Percentiles rank a stretch among this genome's conserved stretches.
phyloP scores from a whole-genome alignment of 2,113 vertebrate genomes.

The Ancistrus triradiatus region DNA sequence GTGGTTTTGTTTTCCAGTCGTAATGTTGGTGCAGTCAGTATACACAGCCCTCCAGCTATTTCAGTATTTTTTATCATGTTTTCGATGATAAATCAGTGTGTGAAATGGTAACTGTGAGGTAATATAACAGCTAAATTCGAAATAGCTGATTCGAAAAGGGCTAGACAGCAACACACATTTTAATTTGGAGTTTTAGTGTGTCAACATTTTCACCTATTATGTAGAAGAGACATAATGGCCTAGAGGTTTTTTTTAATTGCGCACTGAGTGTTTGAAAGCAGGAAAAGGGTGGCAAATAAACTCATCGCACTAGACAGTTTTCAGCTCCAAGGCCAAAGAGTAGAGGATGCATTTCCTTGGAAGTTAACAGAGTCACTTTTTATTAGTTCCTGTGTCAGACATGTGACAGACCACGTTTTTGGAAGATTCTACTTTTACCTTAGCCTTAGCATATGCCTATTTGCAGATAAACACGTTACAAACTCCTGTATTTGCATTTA shows the following conservation, averaged over 20 bases:
- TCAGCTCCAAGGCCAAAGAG: slow-evolving; percentile 23
- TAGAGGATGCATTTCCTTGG: slow-evolving; percentile 33
- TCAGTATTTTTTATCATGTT: slow-evolving; percentile 13
- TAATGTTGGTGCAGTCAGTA: slow-evolving; percentile 9
- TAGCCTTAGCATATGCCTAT: too few species aligned
- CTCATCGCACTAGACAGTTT: neutral
- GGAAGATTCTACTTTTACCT: too few species aligned
- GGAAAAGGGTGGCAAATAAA: slow-evolving; percentile 12
- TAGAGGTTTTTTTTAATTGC: neutral
- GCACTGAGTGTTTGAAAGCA: neutral
- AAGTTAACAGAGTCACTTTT: neutral
- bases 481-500: too few species aligned
- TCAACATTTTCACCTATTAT: slow-evolving; percentile 12
- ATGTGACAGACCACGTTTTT: neutral
- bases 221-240: too few species aligned
- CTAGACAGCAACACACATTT: slow-evolving; percentile 15
- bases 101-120: slow-evolving; percentile 8
- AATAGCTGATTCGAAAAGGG: slow-evolving; percentile 8
- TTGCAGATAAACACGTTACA: too few species aligned
- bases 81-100: slow-evolving; percentile 12
- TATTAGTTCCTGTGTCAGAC: slow-evolving; percentile 23
- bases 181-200: neutral
- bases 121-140: slow-evolving; percentile 27
- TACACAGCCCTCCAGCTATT: slow-evolving; percentile 5
- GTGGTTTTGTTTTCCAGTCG: neutral